Percentiles rank a stretch among this genome's conserved stretches.
phyloP scores from a whole-genome alignment of 2,113 vertebrate genomes.

The Urocitellus parryii region DNA sequence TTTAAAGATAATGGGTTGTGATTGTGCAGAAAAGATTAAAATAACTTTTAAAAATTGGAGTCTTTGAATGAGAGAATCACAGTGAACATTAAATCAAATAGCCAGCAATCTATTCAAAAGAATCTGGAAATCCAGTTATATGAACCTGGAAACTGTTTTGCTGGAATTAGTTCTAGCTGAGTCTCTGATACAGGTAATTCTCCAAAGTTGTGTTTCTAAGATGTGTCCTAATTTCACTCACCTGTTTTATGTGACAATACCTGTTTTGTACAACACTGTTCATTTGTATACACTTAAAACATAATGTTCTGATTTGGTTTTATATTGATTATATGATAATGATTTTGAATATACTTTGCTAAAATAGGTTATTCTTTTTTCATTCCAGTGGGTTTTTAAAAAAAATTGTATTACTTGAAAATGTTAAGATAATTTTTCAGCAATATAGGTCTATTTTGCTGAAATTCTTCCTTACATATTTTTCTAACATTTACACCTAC shows the following conservation, averaged over 20 bases:
- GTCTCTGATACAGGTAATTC: background rate
- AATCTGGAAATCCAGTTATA: background rate
- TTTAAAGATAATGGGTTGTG: background rate
- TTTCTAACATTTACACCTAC: background rate
- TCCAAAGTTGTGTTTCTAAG: background rate
- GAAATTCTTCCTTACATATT: background rate
- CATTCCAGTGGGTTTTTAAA: background rate
- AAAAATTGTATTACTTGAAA: background rate
- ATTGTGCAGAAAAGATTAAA: background rate
- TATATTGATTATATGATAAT: background rate
- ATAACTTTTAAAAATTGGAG: background rate
- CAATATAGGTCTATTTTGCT: background rate
- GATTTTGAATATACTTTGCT: background rate
- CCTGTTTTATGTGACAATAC: background rate
- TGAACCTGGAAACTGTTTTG: background rate
- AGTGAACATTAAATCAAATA: background rate
- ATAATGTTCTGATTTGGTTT: background rate
- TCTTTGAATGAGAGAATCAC: background rate
- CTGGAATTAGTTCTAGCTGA: background rate
- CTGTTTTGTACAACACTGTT: background rate
- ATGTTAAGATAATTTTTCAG: background rate
- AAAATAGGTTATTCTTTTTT: background rate
- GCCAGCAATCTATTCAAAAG: background rate
- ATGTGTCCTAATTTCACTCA: background rate
- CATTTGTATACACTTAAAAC: background rate